Evolutionary conservation across 2,888 invertebrate species (phyloP).

Genomic region (Noctua janthina): DNA sequence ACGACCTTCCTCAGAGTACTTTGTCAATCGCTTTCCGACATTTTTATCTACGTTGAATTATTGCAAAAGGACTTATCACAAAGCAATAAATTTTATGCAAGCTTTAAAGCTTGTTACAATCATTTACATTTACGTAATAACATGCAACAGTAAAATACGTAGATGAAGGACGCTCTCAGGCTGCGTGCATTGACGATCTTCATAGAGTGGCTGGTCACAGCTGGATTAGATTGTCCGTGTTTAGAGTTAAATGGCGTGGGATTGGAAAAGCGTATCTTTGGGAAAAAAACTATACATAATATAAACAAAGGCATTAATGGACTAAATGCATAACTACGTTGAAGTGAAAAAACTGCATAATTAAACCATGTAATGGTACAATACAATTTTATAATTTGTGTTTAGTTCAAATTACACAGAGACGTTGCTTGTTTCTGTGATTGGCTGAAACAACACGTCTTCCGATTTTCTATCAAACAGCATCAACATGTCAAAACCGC

Average conservation of each 20-base stretch:
- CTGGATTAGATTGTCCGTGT: not conserved
- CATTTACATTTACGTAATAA: constrained; percentile 10
- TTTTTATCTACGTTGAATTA: not conserved
- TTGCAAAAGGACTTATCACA: not conserved
- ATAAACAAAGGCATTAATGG: not conserved
- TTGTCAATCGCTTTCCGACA: not conserved
- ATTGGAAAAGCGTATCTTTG: not conserved
- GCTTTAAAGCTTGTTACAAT: constrained; percentile 3
- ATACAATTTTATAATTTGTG: too few species aligned
- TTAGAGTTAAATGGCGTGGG: not conserved
- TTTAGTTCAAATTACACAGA: too few species aligned
- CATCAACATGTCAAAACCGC: too few species aligned
- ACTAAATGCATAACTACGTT: not conserved
- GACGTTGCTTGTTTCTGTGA: too few species aligned
- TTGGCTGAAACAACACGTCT: too few species aligned
- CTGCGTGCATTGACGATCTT: not conserved
- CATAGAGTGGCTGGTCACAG: not conserved
- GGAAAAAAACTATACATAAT: not conserved
- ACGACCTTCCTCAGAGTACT: not conserved
- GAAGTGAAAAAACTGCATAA: too few species aligned
- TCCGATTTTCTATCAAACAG: too few species aligned
- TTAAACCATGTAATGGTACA: too few species aligned
- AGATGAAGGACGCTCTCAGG: not conserved
- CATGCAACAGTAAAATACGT: not conserved
- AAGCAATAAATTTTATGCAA: not conserved